Percentiles rank a stretch among this genome's conserved stretches.
Conservation (phyloP, 2,888 invertebrate species). For the Uropetala carovei region DNA sequence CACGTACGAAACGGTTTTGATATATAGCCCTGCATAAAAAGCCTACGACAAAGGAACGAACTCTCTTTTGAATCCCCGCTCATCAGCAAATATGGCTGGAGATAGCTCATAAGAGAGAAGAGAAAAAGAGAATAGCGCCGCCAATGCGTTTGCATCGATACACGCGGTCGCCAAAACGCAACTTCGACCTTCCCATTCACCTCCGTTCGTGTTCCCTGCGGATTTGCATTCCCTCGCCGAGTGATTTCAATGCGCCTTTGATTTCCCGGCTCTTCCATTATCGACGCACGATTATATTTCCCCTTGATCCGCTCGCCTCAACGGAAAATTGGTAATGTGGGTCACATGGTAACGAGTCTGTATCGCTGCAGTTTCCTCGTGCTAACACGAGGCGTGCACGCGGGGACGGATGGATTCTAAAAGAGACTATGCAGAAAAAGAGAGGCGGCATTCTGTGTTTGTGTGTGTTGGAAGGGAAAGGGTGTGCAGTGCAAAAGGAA, state of each 20-base stretch:
- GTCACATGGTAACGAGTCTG: constrained; percentile 8
- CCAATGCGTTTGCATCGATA: background rate
- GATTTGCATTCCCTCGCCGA: background rate
- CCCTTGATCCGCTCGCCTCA: background rate
- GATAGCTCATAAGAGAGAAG: background rate
- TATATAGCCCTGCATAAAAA: background rate
- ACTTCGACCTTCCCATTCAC: background rate
- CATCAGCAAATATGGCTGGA: background rate
- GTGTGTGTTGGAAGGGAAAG: too few species aligned
- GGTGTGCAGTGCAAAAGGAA: too few species aligned
- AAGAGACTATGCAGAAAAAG: too few species aligned
- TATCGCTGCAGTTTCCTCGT: background rate
- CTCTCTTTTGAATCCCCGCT: background rate
- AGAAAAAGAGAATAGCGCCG: background rate
- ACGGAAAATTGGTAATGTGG: constrained; percentile 31
- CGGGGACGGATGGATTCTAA: too few species aligned
- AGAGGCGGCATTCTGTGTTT: too few species aligned
- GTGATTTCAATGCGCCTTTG: background rate
- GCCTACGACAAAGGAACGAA: background rate
- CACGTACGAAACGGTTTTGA: background rate
- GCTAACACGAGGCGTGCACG: too few species aligned
- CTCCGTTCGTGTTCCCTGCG: background rate
- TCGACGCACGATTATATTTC: constrained; percentile 20
- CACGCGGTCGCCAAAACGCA: background rate
- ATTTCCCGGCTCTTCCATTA: constrained; percentile 16